Base-by-base conservation (phyloP, 1,140 invertebrate genomes). In the Brachystomella parvula region DNA sequence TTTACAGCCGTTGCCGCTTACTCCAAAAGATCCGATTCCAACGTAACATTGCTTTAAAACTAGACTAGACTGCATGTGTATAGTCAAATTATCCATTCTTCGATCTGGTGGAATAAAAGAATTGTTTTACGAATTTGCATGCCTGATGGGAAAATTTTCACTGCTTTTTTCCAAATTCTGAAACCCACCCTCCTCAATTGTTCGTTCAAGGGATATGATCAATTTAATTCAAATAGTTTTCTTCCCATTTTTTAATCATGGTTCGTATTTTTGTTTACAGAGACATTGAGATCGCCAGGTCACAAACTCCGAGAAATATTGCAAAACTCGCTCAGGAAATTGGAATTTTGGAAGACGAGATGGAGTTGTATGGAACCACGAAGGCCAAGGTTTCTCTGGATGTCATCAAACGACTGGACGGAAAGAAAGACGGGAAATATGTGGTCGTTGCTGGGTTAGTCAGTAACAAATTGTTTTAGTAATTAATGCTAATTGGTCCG, bases 331-430 rank as follows among this genome's bases (percentile, higher is more conserved):
- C 91, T 0, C 76, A 84, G 49, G 94, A 97, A 82, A 89, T 97
- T 72, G 92, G 94, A 1, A 76, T 99, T 19, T 77, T 83, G 61
- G 78, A 84, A 0, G 83, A 81, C 31, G 96, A 99, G 78, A 82
- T 96, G 3, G 90, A 89, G 28, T 83, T 87, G 59, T 99, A 96
- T 81, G 96, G 96, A 6, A 87, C 83, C 74, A 95, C 88, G 69
- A 99, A 98, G 77, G 96, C 92, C 1, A 99, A 99, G 81, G 84
- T 99, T n/a, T 84, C 87, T 0, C 79, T 98, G 2, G 84, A 84
- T 1, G 86, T 94, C 47, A 76, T 97, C 3, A 80, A 96, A 12
- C 79, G 95, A 59, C 79, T 97, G 3, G 75, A 81, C 47, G 73
- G 85, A 57, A 83, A 86, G 62, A 80, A 81, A 47, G 80, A 87